A percentile compares a stretch with the other conserved stretches of the same genome.
These are phyloP conservation scores for Chydorus sphaericus DNA, from an alignment of 2,888 invertebrate species.

Conservation along the genomic window DNA sequence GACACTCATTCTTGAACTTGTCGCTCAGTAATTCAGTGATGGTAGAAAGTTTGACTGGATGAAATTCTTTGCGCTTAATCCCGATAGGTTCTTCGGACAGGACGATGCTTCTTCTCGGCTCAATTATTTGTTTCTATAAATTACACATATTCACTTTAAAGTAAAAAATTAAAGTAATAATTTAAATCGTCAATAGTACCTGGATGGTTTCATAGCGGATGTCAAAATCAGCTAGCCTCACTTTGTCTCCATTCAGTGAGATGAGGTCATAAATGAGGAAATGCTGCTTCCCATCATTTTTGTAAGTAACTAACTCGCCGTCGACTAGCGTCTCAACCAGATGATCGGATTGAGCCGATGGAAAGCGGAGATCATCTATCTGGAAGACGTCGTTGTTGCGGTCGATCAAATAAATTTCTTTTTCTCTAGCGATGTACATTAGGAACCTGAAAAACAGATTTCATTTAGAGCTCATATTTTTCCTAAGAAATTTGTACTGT, in stretches of 20 bases:
- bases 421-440: constrained; percentile 79
- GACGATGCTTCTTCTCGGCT: constrained; percentile 48
- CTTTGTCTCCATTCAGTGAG: constrained; percentile 58
- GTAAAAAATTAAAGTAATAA: no score
- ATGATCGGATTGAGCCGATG: constrained; percentile 57
- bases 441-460: constrained; percentile 71
- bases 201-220: constrained; percentile 57
- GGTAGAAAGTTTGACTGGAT: constrained; percentile 59
- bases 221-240: constrained; percentile 63
- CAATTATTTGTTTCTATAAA: constrained; percentile 34
- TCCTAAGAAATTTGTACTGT: no score
- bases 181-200: constrained; percentile 26
- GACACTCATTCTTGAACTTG: constrained; percentile 67
- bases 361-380: constrained; percentile 65
- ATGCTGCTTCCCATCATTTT: constrained; percentile 36
- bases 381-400: constrained; percentile 84
- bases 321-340: constrained; percentile 72
- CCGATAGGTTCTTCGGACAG: constrained; percentile 75
- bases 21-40: constrained; percentile 56
- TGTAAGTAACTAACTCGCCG: constrained; percentile 93
- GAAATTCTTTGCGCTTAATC: constrained; percentile 79
- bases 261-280: constrained; percentile 92
- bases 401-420: constrained; percentile 84
- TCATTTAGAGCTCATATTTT: no score
- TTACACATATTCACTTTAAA: no score